Percentiles rank a stretch among this genome's conserved stretches.
These are phyloP conservation scores for Cheilosia scutellata DNA, from an alignment of 2,888 invertebrate genomes.

Conservation along the genomic window DNA sequence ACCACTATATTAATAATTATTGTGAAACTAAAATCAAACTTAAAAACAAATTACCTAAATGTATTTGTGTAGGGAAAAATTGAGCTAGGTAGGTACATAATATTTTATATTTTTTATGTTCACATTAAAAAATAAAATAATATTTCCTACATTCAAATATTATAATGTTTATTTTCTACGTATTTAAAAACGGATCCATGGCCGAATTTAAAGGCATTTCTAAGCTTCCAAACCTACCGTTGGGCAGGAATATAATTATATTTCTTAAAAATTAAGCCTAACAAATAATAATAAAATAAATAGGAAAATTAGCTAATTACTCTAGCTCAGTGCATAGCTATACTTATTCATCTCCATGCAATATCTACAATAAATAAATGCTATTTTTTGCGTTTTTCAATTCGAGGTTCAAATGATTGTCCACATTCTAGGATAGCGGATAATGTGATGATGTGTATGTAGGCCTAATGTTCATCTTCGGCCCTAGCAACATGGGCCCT, in stretches of 20 bases:
- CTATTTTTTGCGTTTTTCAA: slow-evolving; percentile 32
- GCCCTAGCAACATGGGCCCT: not conserved
- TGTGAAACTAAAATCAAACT: not conserved
- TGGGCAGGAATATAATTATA: not conserved
- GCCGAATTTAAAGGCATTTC: not conserved
- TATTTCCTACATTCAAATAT: not conserved
- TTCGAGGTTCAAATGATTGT: slow-evolving; percentile 40
- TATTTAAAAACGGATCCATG: not conserved
- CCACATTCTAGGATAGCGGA: slow-evolving; percentile 15
- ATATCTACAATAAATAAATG: slow-evolving; percentile 41
- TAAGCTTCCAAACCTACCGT: too few species aligned
- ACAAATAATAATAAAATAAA: slow-evolving; percentile 57
- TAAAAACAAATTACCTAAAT: not conserved
- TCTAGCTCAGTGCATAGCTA: slow-evolving; percentile 4
- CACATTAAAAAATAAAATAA: not conserved
- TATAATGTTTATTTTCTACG: not conserved
- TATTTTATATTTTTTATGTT: slow-evolving; percentile 1
- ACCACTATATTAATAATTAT: too few species aligned
- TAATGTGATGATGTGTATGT: not conserved
- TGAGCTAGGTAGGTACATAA: not conserved
- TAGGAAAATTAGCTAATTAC: slow-evolving; percentile 44
- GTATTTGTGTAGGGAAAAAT: not conserved
- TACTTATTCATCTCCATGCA: slow-evolving; percentile 38
- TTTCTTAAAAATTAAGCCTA: slow-evolving; percentile 9
- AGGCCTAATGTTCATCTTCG: not conserved